These are phyloP conservation scores for Hiodon tergisus DNA, from an alignment of 2,113 vertebrate genomes.

Conservation along the genomic window DNA sequence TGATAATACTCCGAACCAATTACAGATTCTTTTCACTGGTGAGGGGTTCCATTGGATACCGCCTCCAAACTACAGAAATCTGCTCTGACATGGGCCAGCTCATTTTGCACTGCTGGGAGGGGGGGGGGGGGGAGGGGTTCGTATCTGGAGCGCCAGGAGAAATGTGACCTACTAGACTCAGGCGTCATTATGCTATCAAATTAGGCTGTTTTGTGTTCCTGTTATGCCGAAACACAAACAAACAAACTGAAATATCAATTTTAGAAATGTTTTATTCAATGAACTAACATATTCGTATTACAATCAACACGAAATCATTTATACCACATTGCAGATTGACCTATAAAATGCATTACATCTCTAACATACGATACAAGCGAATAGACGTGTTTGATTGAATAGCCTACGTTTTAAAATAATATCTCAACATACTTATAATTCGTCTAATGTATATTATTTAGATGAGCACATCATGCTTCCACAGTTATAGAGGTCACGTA, in stretches of 20 bases:
- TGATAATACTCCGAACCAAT: constrained; percentile 78
- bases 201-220: not conserved
- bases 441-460: too few species aligned
- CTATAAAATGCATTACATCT: not conserved
- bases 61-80: constrained; percentile 58
- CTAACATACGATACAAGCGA: not conserved
- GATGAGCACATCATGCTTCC: too few species aligned
- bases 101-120: constrained; percentile 70
- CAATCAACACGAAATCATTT: not conserved
- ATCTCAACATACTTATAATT: too few species aligned
- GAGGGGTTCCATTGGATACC: constrained; percentile 69
- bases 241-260: not conserved
- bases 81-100: constrained; percentile 77
- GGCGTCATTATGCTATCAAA: not conserved
- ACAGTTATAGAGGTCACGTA: too few species aligned
- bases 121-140: constrained; percentile 41
- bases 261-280: not conserved
- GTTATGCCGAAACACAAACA: not conserved
- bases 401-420: too few species aligned
- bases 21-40: constrained; percentile 53
- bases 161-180: not conserved
- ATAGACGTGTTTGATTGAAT: not conserved
- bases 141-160: constrained; percentile 28
- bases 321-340: not conserved
- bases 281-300: not conserved